These are phyloP conservation scores for Rynchops niger DNA, from an alignment of 2,113 vertebrate species.

Conservation along the genomic window DNA sequence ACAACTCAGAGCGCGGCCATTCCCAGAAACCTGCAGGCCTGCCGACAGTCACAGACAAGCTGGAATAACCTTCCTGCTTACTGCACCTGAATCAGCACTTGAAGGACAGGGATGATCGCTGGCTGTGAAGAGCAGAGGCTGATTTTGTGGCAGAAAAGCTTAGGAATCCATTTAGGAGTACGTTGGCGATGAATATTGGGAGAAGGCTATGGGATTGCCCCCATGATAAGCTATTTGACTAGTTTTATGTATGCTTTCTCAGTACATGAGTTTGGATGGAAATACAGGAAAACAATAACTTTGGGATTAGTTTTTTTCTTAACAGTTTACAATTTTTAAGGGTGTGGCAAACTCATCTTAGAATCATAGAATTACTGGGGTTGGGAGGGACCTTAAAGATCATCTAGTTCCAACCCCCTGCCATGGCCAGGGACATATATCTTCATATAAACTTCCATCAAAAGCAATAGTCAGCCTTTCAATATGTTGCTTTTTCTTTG, in stretches of 20 bases:
- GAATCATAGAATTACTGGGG: too few species aligned
- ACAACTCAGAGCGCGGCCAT: rapidly evolving
- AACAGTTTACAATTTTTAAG: background rate
- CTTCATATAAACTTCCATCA: background rate
- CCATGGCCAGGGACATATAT: too few species aligned
- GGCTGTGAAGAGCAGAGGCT: background rate
- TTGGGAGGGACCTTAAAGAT: too few species aligned
- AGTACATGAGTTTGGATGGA: background rate
- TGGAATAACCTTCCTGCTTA: background rate
- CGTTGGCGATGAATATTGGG: background rate
- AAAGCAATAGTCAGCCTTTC: background rate
- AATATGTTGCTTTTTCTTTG: background rate
- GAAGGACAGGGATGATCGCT: background rate
- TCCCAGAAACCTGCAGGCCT: background rate
- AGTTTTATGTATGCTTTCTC: background rate
- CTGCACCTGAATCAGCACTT: background rate
- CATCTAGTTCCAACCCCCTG: too few species aligned
- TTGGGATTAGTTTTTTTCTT: background rate
- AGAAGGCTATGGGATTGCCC: background rate
- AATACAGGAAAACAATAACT: background rate
- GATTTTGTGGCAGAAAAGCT: background rate
- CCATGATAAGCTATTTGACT: background rate
- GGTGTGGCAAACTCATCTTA: background rate
- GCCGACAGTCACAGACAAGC: background rate
- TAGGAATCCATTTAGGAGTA: background rate